Evolutionary conservation across 2,797 vertebrate species (phyloP).

Genomic region (Myripristis murdjan): DNA sequence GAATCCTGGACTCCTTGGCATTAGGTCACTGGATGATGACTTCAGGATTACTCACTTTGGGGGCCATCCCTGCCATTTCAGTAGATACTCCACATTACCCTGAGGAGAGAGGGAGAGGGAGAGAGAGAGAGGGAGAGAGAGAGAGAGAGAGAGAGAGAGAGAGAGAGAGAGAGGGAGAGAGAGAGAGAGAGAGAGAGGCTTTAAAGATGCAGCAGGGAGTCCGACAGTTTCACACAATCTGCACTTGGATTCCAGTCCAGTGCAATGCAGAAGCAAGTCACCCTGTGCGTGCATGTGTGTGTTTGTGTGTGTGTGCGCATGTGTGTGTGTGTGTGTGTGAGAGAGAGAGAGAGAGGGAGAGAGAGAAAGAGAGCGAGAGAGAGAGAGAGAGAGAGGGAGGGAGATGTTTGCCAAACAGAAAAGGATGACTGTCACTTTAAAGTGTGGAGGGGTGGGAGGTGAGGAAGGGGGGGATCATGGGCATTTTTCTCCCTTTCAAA

Average conservation of each 20-base stretch:
- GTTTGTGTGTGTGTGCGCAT: too few relatives aligned
- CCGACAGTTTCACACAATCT: slow-evolving; percentile 16
- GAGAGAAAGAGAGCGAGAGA: too few relatives aligned
- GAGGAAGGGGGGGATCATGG: slow-evolving; percentile 39
- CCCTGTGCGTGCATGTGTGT: too few relatives aligned
- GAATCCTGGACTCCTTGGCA: slow-evolving; percentile 12
- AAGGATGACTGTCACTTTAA: slow-evolving; percentile 79
- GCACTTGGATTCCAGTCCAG: slow-evolving; percentile 9
- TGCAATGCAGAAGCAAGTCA: slow-evolving; percentile 4
- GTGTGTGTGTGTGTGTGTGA: background rate
- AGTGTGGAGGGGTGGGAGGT: slow-evolving; percentile 7
- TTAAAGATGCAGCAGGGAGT: slow-evolving; percentile 7
- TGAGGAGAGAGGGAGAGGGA: slow-evolving; percentile 71
- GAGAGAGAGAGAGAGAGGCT: too few relatives aligned
- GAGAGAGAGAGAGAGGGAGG: background rate
- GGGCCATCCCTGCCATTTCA: slow-evolving; percentile 99
- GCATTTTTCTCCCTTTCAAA: slow-evolving; percentile 60
- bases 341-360: too few relatives aligned
- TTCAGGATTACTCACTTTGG: slow-evolving; percentile 93
- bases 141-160: slow-evolving; percentile 27
- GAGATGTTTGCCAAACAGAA: slow-evolving; percentile 14
- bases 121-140: slow-evolving; percentile 18
- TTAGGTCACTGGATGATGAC: slow-evolving; percentile 70
- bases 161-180: too few relatives aligned
- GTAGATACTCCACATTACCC: slow-evolving; percentile 98